These are phyloP conservation scores for Helarctos malayanus DNA, from an alignment of 2,797 vertebrate species.

Conservation along the genomic window DNA sequence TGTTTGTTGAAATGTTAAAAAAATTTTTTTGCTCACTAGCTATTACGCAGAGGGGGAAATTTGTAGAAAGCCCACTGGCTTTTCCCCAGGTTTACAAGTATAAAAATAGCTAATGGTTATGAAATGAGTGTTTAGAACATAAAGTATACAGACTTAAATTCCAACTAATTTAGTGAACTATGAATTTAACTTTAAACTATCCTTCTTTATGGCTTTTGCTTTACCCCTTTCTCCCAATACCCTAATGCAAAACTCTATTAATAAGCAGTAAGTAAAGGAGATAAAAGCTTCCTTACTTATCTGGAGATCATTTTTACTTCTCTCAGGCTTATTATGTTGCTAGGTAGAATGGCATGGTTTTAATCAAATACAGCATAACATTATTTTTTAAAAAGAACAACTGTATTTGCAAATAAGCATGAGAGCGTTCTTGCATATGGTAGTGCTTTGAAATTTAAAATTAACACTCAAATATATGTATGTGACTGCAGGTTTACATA, in stretches of 20 bases:
- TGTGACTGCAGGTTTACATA: not conserved
- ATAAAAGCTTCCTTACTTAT: not conserved
- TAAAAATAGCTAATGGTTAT: not conserved
- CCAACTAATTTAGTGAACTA: not conserved
- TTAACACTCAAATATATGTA: not conserved
- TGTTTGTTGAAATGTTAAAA: not conserved
- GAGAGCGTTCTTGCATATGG: not conserved
- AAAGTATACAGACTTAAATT: conserved; percentile 27
- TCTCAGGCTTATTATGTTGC: not conserved
- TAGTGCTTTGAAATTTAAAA: not conserved
- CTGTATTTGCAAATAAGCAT: not conserved
- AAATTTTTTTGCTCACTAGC: not conserved
- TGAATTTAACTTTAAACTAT: conserved; percentile 5
- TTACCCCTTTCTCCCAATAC: not conserved
- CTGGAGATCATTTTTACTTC: not conserved
- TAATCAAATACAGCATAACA: not conserved
- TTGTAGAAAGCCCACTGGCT: not conserved
- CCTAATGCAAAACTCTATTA: not conserved
- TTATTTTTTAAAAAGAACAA: not conserved
- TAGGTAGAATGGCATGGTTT: not conserved
- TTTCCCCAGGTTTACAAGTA: not conserved
- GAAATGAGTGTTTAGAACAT: conserved; percentile 18
- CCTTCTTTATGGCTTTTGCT: not conserved
- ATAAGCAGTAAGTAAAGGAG: not conserved
- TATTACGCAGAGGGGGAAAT: not conserved